A percentile compares a stretch with the other conserved stretches of the same genome.
These are phyloP conservation scores for Temnothorax longispinosus DNA, from an alignment of 1,140 invertebrate genomes.

Conservation along the genomic window DNA sequence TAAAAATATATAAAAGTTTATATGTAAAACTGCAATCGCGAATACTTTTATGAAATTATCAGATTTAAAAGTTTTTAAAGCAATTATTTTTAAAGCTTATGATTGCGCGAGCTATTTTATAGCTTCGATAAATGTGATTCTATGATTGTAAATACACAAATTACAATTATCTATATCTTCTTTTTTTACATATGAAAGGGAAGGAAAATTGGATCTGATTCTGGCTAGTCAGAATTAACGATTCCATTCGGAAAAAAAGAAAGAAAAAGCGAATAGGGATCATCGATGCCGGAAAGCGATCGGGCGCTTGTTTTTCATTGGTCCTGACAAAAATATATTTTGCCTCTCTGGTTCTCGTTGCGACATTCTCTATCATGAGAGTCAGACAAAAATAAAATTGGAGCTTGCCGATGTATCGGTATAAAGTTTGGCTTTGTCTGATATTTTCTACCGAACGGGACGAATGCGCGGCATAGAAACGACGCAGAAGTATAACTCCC, in stretches of 20 bases:
- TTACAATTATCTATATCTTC: not conserved
- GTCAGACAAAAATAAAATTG: conserved; percentile 56
- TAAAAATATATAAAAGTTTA: conserved; percentile 13
- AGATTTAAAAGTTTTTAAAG: not conserved
- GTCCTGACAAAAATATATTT: conserved; percentile 52
- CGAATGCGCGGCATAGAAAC: not conserved
- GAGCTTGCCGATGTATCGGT: conserved; percentile 45
- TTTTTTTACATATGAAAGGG: not conserved
- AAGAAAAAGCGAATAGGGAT: conserved; percentile 37
- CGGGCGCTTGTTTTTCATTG: conserved; percentile 53
- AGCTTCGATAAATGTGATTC: not conserved
- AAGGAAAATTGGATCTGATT: conserved; percentile 23
- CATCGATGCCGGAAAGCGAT: conserved; percentile 41
- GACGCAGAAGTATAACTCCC: conserved; percentile 10
- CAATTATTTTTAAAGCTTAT: not conserved
- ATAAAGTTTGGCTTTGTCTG: conserved; percentile 47
- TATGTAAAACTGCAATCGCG: not conserved
- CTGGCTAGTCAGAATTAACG: conserved; percentile 26
- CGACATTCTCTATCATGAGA: conserved; percentile 49
- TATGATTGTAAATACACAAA: not conserved
- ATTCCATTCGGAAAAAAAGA: not conserved
- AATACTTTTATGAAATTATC: not conserved
- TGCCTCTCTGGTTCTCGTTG: conserved; percentile 36
- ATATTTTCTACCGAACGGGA: conserved; percentile 41
- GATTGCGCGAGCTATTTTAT: not conserved